Base-by-base conservation (phyloP, 2,113 vertebrate genomes). In the Pterophyllum scalare region DNA sequence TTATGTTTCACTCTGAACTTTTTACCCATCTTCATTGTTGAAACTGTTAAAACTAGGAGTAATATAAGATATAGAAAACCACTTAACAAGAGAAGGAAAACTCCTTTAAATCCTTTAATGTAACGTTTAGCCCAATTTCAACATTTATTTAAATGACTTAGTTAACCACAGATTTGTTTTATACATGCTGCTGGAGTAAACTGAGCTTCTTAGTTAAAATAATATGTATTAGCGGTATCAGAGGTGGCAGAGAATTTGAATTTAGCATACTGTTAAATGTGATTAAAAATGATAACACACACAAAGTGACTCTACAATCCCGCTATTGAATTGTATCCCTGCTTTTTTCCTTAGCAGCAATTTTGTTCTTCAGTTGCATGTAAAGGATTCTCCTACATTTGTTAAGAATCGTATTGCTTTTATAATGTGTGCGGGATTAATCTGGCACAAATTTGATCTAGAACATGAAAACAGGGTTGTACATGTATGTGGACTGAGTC, bases 1-100 rank as follows among this genome's bases (percentile, higher is more conserved):
- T 93, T 92, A 82, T 12, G 22, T 94, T 94, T 87, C 91, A 88
- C 86, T 86, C 79, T 64, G 87, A 91, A 88, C 65, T 81, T 89
- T 90, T 90, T 79, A 83, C 89, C 91, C 88, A 61, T 91, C 91
- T 87, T 86, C 79, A 90, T 22, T 20, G 24, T 28, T 49, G 78
- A 80, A 84, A 75, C 40, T 19, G 22, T 26, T 49, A 80, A 80
- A 84, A 75, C 65, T 33, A 56, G 22, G 43, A 26, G 82, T 22
- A 91, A 91, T 54, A 62, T 20, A 19, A 83, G 60, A 65, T 52
- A 77, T 64, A 76, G 38, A 24, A 9, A 13, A 26, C 35, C 61
- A 77, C 56, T 83, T 82, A 49, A 59, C 40, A 38, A 57, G 22
- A 43, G 19, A 40, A 10, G 20, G 19, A 12, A 77, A 46, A 87